These are phyloP conservation scores for Fratercula arctica DNA, from an alignment of 2,797 vertebrate genomes.

Conservation along the genomic window DNA sequence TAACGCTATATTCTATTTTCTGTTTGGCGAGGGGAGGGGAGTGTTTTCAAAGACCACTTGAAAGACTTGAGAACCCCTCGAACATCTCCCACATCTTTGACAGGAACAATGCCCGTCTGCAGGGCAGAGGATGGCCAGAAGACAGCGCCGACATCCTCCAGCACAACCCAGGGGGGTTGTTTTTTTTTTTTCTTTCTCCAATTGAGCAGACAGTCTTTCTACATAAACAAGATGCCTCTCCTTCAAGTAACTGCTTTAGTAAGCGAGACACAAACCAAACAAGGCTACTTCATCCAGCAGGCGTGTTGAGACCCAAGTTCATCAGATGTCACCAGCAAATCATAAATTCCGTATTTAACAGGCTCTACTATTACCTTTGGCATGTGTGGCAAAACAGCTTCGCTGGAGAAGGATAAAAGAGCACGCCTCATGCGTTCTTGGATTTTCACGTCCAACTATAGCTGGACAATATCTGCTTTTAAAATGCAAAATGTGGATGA, in stretches of 20 bases:
- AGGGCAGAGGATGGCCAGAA: not conserved
- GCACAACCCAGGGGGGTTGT: not conserved
- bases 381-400: not conserved
- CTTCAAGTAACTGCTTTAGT: not conserved
- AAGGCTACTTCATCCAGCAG: not conserved
- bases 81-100: not conserved
- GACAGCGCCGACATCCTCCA: not conserved
- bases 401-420: not conserved
- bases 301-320: not conserved
- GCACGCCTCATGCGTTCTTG: not conserved
- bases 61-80: not conserved
- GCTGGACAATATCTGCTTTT: not conserved
- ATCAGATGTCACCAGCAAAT: not conserved
- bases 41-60: not conserved
- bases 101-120: fast-evolving
- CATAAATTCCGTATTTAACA: not conserved
- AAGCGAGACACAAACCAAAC: not conserved
- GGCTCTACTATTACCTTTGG: not conserved
- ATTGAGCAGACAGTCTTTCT: not conserved
- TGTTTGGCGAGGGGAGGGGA: not conserved
- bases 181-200: not conserved
- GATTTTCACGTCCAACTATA: not conserved
- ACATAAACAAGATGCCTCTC: not conserved
- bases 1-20: not conserved
- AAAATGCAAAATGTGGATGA: not conserved